Base-by-base conservation (phyloP, 2,797 vertebrate genomes). In the Martes flavigula region DNA sequence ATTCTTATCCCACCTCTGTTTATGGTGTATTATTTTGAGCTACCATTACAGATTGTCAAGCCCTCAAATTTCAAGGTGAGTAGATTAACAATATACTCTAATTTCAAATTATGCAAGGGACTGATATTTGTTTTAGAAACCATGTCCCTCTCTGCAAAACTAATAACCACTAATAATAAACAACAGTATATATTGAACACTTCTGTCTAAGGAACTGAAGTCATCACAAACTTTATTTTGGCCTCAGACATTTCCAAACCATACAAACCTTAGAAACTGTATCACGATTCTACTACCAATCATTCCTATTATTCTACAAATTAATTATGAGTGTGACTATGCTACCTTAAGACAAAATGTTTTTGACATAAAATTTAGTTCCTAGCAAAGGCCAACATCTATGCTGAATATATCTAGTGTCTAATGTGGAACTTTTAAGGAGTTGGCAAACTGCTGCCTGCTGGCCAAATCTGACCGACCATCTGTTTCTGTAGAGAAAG, bases 271-370 rank as follows among this genome's bases (percentile, higher is more conserved):
- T 51, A 85, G 23, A 75, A 96, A 88, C 48, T 84, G 40, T 38
- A 86, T 88, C 27, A 85, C 48, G 60, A 23, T 14, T 62, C 15
- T 27, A 86, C 32, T 75, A 91, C 2, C 13, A 84, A 88, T 84
- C 64, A 92, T 93, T 87, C 20, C 17, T 82, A 82, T 91, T 96
- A 92, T 72, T 91, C 13, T 88, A 93, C 27, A 87, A 25, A 85
- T 77, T 87, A 64, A 48, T 94, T 86, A 68, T 46, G 54, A 81
- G 9, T 70, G 90, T 92, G 56, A 85, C 93, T 78, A 85, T 72
- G 38, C 46, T 88, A 38, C 20, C 46, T 62, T 87, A 84, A 90
- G 68, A 27, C 38, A 38, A 35, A 90, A 87, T 88, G 38, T 5
- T 75, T 90, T 75, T 58, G 62, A 77, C 35, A 92, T 58, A 78